A percentile compares a stretch with the other conserved stretches of the same genome.
Evolutionary conservation across 2,888 invertebrate species (phyloP).

Genomic region (Xanthorhoe spadicearia): DNA sequence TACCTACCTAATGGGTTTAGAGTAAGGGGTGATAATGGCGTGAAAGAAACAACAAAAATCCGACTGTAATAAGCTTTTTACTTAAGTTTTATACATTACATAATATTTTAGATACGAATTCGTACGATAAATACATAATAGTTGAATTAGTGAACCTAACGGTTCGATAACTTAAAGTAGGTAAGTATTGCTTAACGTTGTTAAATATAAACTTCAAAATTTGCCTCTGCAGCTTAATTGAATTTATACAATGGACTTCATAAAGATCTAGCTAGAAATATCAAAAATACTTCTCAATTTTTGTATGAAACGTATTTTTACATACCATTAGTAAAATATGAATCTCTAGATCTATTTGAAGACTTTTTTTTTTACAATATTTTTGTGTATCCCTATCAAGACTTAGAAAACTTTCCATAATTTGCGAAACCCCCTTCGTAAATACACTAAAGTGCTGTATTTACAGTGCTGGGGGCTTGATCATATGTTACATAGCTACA

Average conservation of each 20-base stretch:
- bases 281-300: neutral
- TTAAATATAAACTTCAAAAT: constrained; percentile 39
- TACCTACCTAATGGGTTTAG: neutral
- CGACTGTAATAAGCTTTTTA: constrained; percentile 80
- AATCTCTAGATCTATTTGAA: neutral
- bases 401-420: constrained; percentile 49
- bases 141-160: constrained; percentile 16
- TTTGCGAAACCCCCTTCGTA: constrained; percentile 50
- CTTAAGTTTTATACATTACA: constrained; percentile 75
- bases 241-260: constrained; percentile 15
- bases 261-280: neutral
- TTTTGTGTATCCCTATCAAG: constrained; percentile 68
- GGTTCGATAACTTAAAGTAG: constrained; percentile 13
- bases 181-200: constrained; percentile 25
- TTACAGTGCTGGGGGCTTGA: constrained; percentile 67
- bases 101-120: constrained; percentile 63
- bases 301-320: neutral
- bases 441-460: constrained; percentile 71
- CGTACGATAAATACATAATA: constrained; percentile 41
- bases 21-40: constrained; percentile 21
- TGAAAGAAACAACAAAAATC: constrained; percentile 65
- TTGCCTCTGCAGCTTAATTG: constrained; percentile 66
- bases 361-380: constrained; percentile 43
- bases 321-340: neutral
- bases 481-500: constrained; percentile 13